Evolutionary conservation across 2,797 vertebrate genomes (phyloP).

Genomic region (Coccyzus lansbergi): DNA sequence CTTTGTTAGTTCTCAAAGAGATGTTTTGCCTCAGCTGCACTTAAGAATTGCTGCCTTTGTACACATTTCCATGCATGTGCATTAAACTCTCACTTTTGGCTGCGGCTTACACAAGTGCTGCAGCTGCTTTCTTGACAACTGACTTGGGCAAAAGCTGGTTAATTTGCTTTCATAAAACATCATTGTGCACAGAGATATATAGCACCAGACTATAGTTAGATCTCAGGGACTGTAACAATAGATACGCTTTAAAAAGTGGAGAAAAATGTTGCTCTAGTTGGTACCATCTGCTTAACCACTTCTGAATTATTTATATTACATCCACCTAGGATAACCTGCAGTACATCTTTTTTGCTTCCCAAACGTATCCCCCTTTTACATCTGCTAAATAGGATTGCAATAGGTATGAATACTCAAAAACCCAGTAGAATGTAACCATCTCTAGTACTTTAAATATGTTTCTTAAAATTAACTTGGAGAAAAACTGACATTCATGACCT

Average conservation of each 20-base stretch:
- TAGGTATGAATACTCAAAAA: not conserved
- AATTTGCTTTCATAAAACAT: not conserved
- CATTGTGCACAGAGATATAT: not conserved
- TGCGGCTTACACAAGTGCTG: not conserved
- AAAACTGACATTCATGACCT: not conserved
- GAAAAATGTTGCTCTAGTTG: not conserved
- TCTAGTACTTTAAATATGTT: not conserved
- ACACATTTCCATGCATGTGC: not conserved
- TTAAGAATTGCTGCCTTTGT: not conserved
- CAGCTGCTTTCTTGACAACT: not conserved
- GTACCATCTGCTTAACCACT: conserved; percentile 17
- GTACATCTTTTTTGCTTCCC: not conserved
- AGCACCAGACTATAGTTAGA: not conserved
- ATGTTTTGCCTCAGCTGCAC: not conserved
- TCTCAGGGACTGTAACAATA: not conserved
- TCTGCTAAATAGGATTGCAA: not conserved
- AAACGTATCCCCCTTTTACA: not conserved
- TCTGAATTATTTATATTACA: not conserved
- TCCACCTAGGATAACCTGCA: not conserved
- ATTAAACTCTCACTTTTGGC: conserved; percentile 5
- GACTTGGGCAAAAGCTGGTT: not conserved
- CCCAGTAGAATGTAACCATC: not conserved
- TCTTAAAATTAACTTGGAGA: not conserved
- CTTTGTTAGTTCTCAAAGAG: not conserved
- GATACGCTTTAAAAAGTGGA: not conserved